Evolutionary conservation across 1,140 invertebrate genomes (phyloP).

Genomic region (Eueides isabella): DNA sequence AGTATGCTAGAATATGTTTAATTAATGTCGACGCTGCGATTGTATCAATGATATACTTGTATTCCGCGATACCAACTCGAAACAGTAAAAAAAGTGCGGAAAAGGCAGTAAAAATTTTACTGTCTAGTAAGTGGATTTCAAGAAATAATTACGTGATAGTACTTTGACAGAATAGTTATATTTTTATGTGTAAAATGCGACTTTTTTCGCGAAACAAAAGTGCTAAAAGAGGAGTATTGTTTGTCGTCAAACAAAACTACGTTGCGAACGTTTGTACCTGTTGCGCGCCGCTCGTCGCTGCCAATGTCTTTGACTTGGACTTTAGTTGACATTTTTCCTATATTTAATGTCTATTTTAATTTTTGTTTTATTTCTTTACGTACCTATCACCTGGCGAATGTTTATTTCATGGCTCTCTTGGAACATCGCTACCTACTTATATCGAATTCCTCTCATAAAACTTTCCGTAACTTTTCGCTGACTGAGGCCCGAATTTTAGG

Average conservation of each 20-base stretch:
- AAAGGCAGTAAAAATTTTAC: neutral
- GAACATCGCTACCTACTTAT: neutral
- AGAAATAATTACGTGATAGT: neutral
- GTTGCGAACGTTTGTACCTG: constrained; percentile 20
- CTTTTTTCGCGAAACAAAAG: neutral
- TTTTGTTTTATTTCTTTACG: neutral
- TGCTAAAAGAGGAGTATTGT: neutral
- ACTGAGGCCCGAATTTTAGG: neutral
- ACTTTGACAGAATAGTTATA: neutral
- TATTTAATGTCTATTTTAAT: neutral
- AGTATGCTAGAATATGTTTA: neutral
- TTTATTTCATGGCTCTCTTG: neutral
- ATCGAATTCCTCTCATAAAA: neutral
- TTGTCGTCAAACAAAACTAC: constrained; percentile 17
- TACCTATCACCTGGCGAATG: constrained; percentile 9
- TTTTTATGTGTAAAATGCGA: neutral
- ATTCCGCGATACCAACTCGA: too few relatives aligned
- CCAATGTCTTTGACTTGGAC: neutral
- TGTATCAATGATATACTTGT: neutral
- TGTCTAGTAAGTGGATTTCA: neutral
- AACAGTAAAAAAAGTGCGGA: neutral
- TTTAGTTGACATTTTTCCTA: neutral
- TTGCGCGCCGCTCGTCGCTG: neutral
- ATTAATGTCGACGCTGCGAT: neutral
- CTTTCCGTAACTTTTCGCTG: neutral